These are phyloP conservation scores for Operophtera brumata DNA, from an alignment of 2,888 invertebrate genomes.

Conservation along the genomic window DNA sequence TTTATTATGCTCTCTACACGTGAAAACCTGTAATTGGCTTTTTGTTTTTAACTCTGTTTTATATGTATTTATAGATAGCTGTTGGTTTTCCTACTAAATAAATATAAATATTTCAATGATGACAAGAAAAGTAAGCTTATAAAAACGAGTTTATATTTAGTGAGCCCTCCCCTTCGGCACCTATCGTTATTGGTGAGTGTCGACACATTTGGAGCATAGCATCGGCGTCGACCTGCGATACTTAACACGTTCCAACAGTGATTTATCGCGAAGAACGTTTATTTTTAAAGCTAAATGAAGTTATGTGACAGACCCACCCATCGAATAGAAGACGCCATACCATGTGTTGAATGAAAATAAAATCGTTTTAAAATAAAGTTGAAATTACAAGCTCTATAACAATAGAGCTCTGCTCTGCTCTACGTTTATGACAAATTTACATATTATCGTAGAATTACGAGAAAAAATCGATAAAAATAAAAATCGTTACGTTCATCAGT, in stretches of 20 bases:
- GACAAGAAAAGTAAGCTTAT: conserved; percentile 27
- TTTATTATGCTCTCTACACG: too few relatives aligned
- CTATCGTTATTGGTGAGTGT: conserved; percentile 57
- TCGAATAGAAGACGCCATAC: conserved; percentile 26
- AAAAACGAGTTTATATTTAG: conserved; percentile 53
- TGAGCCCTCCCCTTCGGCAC: conserved; percentile 48
- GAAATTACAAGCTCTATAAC: background rate
- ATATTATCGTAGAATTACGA: too few relatives aligned
- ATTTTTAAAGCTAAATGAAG: conserved; percentile 27
- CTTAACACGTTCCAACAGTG: conserved; percentile 61
- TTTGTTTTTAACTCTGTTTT: too few relatives aligned
- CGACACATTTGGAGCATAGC: conserved; percentile 63
- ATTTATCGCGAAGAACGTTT: conserved; percentile 57
- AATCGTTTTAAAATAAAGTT: background rate
- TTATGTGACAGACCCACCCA: conserved; percentile 41
- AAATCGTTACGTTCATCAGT: too few relatives aligned
- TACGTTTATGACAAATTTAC: too few relatives aligned
- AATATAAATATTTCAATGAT: background rate
- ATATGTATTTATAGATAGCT: too few relatives aligned
- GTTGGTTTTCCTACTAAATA: too few relatives aligned
- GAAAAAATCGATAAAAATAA: too few relatives aligned
- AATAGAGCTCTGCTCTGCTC: background rate
- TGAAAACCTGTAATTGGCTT: too few relatives aligned
- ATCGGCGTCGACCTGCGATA: conserved; percentile 47
- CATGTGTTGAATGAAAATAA: conserved; percentile 18